Percentiles rank a stretch among this genome's conserved stretches.
Evolutionary conservation across 2,888 invertebrate genomes (phyloP).

Genomic region (Troides aeacus): DNA sequence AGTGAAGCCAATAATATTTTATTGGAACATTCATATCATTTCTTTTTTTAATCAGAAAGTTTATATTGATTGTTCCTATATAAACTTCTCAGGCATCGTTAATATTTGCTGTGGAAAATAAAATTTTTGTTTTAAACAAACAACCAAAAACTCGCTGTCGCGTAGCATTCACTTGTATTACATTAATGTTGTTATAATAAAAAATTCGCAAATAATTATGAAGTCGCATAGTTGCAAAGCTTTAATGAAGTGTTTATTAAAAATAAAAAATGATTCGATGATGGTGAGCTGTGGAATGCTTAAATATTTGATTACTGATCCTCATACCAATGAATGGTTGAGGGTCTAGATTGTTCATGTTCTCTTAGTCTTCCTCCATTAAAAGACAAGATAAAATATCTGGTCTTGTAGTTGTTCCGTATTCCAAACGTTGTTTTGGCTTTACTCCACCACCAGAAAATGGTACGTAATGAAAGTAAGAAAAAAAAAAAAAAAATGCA

Average conservation of each 20-base stretch:
- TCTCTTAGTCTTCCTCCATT: too few species aligned
- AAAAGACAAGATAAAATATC: too few species aligned
- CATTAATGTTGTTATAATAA: slow-evolving; percentile 34
- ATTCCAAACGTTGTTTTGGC: too few species aligned
- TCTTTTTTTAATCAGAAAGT: neutral
- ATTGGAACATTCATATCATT: neutral
- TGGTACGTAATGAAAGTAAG: neutral
- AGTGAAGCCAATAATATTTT: neutral
- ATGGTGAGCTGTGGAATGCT: neutral
- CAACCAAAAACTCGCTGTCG: slow-evolving; percentile 51
- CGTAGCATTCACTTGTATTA: slow-evolving; percentile 40
- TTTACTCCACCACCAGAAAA: too few species aligned
- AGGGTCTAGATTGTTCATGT: too few species aligned
- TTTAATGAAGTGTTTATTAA: neutral
- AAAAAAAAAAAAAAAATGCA: slow-evolving; percentile 49
- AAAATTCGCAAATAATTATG: slow-evolving; percentile 57
- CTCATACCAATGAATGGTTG: too few species aligned
- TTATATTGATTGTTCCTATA: neutral
- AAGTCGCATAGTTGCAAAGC: slow-evolving; percentile 53
- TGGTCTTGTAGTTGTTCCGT: too few species aligned
- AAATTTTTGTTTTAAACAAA: slow-evolving; percentile 1
- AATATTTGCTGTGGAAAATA: neutral
- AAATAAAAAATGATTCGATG: neutral
- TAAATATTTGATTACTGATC: too few species aligned
- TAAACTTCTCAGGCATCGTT: neutral